Evolutionary conservation across 2,888 invertebrate species (phyloP), one percentile per base, ranked within the genome.

Genomic region (Timandra comae): DNA sequence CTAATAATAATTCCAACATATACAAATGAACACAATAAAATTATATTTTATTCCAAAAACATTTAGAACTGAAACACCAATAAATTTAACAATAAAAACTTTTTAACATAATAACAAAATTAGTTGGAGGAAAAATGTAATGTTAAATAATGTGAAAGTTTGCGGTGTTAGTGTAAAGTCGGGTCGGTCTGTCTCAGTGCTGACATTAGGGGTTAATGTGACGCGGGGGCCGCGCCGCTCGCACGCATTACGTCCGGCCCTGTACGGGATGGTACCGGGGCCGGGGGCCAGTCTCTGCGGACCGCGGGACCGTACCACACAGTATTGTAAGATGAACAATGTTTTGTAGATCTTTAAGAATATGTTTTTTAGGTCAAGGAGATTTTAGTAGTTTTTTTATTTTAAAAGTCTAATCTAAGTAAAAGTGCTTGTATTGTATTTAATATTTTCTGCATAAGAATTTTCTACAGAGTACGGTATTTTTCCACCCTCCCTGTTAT

Each of bases 161-260:
- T 24, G 11, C 11, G 24, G 11, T 9, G 8, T 10, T 9, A 7
- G 9, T 10, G 24, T 24, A 24, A 24, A 24, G 24, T 10, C 5
- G 41, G 38, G 27, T 31, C 42, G 40, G 42, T 36, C 38, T 35
- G 38, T 33, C 43, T 25, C 33, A 36, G 33, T 39, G 25, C 30
- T 20, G 21, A 33, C 30, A 28, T 33, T 41, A 32, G 33, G 41
- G 24, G 33, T 29, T 49, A 46, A 49, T 38, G 41, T 36, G 38
- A 31, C 46, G 29, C 33, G 37, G 33, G 45, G 27, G 33, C 26
- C 23, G 37, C 32, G 26, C 38, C 34, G 34, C 39, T 29, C 24
- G 11, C 21, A 8, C 32, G 35, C 32, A 31, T 35, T 31, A 31
- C 30, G 35, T 33, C 22, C 22, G 22, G 22, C 22, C 22, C 22